Percentiles rank a stretch among this genome's conserved stretches.
Conservation (phyloP, 2,113 vertebrate genomes). For the Ciconia maguari region DNA sequence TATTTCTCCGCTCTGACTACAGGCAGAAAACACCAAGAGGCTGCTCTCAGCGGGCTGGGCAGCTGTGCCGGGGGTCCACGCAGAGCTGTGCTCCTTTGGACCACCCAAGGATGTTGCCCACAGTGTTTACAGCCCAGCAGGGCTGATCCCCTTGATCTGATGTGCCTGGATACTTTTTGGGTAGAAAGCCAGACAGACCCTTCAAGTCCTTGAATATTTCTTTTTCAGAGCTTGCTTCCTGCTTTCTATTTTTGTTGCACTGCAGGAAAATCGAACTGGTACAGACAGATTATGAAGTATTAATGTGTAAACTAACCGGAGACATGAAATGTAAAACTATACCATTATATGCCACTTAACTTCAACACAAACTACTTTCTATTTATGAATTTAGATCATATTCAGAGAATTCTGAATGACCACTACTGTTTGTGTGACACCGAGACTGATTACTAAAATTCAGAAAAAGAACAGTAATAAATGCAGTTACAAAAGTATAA, state of each 20-base stretch:
- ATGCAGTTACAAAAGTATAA: background rate
- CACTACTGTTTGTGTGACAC: background rate
- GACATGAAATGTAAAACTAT: background rate
- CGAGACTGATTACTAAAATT: background rate
- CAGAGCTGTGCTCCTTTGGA: background rate
- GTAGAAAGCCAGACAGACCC: background rate
- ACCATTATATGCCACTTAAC: background rate
- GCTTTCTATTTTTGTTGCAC: background rate
- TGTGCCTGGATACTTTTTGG: background rate
- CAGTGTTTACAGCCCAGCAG: background rate
- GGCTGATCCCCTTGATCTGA: background rate
- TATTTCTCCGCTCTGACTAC: background rate
- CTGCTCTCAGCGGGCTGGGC: background rate
- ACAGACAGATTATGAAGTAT: background rate
- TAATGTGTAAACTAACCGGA: background rate
- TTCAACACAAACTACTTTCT: background rate
- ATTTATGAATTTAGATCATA: background rate
- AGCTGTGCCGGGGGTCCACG: background rate
- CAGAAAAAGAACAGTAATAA: background rate
- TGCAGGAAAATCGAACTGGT: background rate
- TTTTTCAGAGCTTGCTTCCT: background rate
- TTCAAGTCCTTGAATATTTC: background rate
- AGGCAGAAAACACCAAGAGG: background rate
- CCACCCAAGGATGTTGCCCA: background rate
- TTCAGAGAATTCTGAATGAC: background rate